Percentiles rank a stretch among this genome's conserved stretches.
Conservation (phyloP, 1,140 invertebrate species). For the Bombus difficillimus region DNA sequence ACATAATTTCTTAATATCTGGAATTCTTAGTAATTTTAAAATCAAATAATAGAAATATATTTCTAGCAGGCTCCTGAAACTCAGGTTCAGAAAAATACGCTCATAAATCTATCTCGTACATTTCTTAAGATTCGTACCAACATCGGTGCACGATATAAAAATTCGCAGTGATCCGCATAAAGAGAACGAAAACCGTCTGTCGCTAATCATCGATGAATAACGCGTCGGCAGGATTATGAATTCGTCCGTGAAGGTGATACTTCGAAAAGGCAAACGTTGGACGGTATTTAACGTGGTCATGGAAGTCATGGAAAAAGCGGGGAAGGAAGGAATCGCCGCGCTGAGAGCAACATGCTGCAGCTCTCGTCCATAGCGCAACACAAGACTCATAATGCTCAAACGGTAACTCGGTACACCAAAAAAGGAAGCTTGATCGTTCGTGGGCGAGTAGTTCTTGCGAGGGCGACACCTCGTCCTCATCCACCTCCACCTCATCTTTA, state of each 20-base stretch:
- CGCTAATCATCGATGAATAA: background rate
- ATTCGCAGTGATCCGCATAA: background rate
- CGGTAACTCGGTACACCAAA: constrained; percentile 54
- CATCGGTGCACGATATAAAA: background rate
- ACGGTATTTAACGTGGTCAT: background rate
- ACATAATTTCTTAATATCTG: no score
- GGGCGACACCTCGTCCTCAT: constrained; percentile 66
- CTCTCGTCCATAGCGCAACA: background rate
- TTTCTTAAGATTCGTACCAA: no score
- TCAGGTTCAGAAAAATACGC: background rate
- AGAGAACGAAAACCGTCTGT: background rate
- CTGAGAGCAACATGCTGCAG: background rate
- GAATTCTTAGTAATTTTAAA: no score
- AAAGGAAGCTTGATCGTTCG: constrained; percentile 70
- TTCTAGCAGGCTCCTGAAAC: no score
- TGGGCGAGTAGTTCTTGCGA: constrained; percentile 68
- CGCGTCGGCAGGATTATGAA: background rate
- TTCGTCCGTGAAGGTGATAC: constrained; percentile 23
- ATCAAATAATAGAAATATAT: no score
- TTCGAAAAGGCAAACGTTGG: background rate
- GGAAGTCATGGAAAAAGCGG: constrained; percentile 23
- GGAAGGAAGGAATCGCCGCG: constrained; percentile 50
- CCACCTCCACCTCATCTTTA: constrained; percentile 32
- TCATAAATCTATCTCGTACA: no score
- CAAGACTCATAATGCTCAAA: constrained; percentile 11